A percentile compares a stretch with the other conserved stretches of the same genome.
phyloP scores from a whole-genome alignment of 2,888 invertebrate species.

The Antheraea assamensis region DNA sequence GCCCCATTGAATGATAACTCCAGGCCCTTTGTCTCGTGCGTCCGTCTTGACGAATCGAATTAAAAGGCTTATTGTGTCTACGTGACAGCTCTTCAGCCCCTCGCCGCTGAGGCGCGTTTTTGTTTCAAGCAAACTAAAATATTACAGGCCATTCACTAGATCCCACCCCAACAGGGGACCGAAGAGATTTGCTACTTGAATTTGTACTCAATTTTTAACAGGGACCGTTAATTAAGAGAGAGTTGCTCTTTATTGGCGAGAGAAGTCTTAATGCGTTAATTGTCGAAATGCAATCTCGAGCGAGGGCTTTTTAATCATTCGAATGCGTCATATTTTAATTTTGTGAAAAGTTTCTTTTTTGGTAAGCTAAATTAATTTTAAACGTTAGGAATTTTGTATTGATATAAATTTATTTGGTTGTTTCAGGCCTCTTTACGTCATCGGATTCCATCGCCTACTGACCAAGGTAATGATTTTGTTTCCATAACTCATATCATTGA shows the following conservation, averaged over 20 bases:
- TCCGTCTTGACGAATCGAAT: conserved; percentile 82
- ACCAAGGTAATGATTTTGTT: conserved; percentile 62
- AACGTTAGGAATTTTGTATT: neutral
- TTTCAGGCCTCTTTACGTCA: conserved; percentile 75
- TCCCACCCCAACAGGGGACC: conserved; percentile 56
- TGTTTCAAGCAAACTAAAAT: conserved; percentile 82
- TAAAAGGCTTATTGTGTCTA: conserved; percentile 83
- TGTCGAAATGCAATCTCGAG: conserved; percentile 80
- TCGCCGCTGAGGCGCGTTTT: conserved; percentile 65
- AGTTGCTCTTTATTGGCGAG: conserved; percentile 78
- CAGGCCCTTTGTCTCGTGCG: conserved; percentile 75
- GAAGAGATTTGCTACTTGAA: conserved; percentile 73
- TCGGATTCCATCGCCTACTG: conserved; percentile 69
- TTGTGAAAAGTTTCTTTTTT: conserved; percentile 51
- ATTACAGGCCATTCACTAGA: conserved; percentile 80
- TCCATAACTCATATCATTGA: neutral
- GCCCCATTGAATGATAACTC: conserved; percentile 83
- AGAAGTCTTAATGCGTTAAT: conserved; percentile 80
- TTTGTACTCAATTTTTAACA: conserved; percentile 83
- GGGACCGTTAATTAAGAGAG: conserved; percentile 79
- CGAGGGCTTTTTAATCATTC: conserved; percentile 75
- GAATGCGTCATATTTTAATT: conserved; percentile 75
- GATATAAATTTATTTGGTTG: conserved; percentile 43
- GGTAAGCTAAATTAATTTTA: conserved; percentile 13
- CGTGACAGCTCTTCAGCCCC: conserved; percentile 74